These are phyloP conservation scores for Auanema freiburgensis DNA, from an alignment of 2,888 invertebrate genomes.

Conservation along the genomic window DNA sequence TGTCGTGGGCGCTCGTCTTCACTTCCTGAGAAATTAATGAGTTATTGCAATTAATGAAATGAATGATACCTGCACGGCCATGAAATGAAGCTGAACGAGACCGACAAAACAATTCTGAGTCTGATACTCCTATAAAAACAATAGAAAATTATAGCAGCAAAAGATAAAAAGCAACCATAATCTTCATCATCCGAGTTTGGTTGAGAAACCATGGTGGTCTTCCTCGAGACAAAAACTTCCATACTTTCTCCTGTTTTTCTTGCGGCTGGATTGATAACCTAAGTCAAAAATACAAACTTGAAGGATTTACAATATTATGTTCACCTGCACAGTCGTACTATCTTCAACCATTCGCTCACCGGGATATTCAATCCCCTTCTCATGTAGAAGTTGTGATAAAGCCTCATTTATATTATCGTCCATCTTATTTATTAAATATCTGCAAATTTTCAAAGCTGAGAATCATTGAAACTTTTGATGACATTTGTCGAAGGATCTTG, in stretches of 20 bases:
- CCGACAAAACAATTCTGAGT: conserved; percentile 34
- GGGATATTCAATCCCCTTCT: conserved; percentile 21
- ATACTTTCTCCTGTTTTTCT: conserved; percentile 42
- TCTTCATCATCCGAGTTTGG: conserved; percentile 54
- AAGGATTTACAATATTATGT: background rate
- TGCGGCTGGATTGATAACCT: conserved; percentile 44
- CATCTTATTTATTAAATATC: conserved; percentile 16
- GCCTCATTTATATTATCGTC: conserved; percentile 37
- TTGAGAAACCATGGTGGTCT: conserved; percentile 50
- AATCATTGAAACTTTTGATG: background rate
- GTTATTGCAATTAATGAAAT: conserved; percentile 3
- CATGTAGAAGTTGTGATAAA: conserved; percentile 35
- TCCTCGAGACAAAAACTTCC: conserved; percentile 39
- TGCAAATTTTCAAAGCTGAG: background rate
- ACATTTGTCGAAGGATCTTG: too few relatives aligned
- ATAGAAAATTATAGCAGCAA: conserved; percentile 2
- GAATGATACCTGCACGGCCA: conserved; percentile 1
- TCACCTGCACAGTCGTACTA: conserved; percentile 45
- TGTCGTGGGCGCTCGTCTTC: conserved; percentile 22
- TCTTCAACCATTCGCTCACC: conserved; percentile 39
- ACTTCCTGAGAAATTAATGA: conserved; percentile 11
- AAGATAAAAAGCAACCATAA: conserved; percentile 15
- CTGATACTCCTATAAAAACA: conserved; percentile 24
- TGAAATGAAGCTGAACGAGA: conserved; percentile 16
- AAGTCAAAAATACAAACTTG: background rate